These are phyloP conservation scores for Parasteatoda lunata DNA, from an alignment of 2,888 invertebrate species.

Conservation along the genomic window DNA sequence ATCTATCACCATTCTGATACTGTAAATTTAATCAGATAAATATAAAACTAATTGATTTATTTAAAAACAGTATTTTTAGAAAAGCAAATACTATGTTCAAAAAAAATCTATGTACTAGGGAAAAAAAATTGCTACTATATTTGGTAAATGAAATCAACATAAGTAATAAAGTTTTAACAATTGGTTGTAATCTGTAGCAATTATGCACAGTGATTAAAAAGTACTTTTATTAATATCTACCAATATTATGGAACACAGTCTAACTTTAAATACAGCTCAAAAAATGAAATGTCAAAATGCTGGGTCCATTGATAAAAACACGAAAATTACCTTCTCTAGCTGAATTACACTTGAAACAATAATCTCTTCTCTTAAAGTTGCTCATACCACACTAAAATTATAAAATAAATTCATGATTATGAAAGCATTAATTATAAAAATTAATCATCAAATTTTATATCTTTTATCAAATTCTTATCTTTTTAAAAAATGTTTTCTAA, in stretches of 20 bases:
- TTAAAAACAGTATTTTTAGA: no score
- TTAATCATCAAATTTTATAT: neutral
- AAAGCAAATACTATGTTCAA: no score
- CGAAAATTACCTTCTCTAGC: conserved; percentile 78
- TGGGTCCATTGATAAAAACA: no score
- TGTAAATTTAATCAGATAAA: no score
- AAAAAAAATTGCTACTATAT: no score
- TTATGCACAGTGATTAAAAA: conserved; percentile 1
- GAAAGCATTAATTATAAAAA: conserved; percentile 1
- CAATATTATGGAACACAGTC: neutral
- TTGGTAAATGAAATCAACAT: no score
- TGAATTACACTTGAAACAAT: conserved; percentile 94
- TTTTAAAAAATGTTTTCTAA: no score
- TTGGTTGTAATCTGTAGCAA: neutral
- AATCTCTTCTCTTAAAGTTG: conserved; percentile 95
- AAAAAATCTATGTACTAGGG: no score
- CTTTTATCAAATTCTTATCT: no score
- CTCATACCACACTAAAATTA: conserved; percentile 89
- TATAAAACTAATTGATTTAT: no score
- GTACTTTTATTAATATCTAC: conserved; percentile 22
- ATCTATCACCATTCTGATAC: no score
- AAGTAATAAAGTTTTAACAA: neutral
- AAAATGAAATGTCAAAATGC: neutral
- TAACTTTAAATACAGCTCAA: no score
- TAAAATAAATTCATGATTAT: neutral